A percentile compares a stretch with the other conserved stretches of the same genome.
phyloP scores from a whole-genome alignment of 92 coral and sea anemone species.

The Pocillopora grandis region DNA sequence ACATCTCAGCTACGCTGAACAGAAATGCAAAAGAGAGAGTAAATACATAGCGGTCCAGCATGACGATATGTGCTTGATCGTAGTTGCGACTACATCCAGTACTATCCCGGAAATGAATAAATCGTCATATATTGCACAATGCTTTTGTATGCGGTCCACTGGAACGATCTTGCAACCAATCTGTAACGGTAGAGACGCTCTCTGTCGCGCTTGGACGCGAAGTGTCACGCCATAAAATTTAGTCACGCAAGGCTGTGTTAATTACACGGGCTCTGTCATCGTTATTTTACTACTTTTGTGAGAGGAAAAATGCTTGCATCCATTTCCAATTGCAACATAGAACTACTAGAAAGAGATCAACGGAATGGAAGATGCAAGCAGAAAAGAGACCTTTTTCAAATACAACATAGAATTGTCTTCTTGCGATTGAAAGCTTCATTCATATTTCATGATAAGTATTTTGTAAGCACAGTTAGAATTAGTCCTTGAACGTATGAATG shows the following conservation, averaged over 20 bases:
- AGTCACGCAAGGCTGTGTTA: neutral
- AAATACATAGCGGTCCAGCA: neutral
- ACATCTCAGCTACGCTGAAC: neutral
- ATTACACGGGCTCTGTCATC: neutral
- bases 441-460: neutral
- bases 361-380: too few relatives aligned
- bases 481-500: neutral
- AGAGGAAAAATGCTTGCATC: too few relatives aligned
- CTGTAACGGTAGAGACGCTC: constrained; percentile 15
- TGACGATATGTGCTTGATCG: neutral
- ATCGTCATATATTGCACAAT: neutral
- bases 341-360: too few relatives aligned
- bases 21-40: neutral
- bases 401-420: too few relatives aligned
- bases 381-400: too few relatives aligned
- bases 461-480: neutral
- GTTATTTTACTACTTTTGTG: too few relatives aligned
- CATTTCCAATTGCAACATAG: too few relatives aligned
- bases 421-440: too few relatives aligned
- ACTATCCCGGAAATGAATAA: too few relatives aligned
- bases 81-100: too few relatives aligned
- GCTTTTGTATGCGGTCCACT: neutral
- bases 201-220: neutral
- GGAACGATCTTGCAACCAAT: constrained; percentile 15
- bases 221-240: neutral